phyloP scores from a whole-genome alignment of 2,113 vertebrate species.

The Bostrychus sinensis region DNA sequence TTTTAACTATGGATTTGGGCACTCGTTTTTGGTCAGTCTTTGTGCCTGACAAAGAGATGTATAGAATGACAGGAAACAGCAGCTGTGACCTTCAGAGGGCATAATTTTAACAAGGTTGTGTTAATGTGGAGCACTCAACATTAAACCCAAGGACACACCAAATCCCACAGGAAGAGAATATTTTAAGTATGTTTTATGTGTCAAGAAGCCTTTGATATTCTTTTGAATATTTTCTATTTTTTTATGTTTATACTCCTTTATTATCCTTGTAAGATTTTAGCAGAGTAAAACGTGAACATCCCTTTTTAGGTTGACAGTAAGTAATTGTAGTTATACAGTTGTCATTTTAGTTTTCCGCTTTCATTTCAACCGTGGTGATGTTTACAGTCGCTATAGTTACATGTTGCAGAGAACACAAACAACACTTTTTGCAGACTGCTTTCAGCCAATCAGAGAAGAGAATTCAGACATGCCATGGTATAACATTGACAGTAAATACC shows the following conservation, averaged over 20 bases:
- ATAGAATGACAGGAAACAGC: slow-evolving; percentile 48
- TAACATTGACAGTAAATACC: background rate
- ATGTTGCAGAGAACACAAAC: background rate
- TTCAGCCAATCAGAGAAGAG: background rate
- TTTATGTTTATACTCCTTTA: too few species aligned
- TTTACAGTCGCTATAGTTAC: background rate
- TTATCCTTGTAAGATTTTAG: too few species aligned
- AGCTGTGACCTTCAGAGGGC: slow-evolving; percentile 62
- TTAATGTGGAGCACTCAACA: slow-evolving; percentile 34
- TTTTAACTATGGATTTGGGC: slow-evolving; percentile 19
- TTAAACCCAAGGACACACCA: slow-evolving; percentile 15
- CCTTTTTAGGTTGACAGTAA: too few species aligned
- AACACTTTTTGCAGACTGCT: background rate
- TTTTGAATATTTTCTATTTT: too few species aligned
- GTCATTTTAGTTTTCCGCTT: background rate
- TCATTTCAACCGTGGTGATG: background rate
- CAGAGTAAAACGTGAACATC: too few species aligned
- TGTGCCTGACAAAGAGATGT: slow-evolving; percentile 18
- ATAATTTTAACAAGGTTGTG: slow-evolving; percentile 46
- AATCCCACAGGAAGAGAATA: background rate
- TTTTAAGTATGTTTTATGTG: background rate
- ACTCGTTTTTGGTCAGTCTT: slow-evolving; percentile 14
- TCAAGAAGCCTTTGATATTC: too few species aligned
- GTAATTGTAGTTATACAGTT: background rate
- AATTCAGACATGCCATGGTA: background rate